A percentile compares a stretch with the other conserved stretches of the same genome.
phyloP scores from a whole-genome alignment of 2,797 vertebrate genomes.

The Myotis myotis region DNA sequence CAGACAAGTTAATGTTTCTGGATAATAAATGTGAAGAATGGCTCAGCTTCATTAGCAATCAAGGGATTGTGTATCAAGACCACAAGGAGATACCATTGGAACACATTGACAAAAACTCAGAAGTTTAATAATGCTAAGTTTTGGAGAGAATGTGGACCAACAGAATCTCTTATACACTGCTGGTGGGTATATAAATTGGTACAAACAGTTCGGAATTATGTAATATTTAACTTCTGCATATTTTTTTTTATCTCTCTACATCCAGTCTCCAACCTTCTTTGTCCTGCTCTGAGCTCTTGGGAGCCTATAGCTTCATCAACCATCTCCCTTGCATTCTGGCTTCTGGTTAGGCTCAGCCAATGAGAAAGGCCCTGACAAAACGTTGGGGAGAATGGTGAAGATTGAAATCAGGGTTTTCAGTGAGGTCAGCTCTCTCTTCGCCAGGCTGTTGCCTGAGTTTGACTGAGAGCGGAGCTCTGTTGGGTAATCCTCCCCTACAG shows the following conservation, averaged over 20 bases:
- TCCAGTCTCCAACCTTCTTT: neutral
- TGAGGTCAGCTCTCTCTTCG: neutral
- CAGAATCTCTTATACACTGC: neutral
- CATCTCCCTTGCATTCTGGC: neutral
- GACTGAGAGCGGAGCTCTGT: neutral
- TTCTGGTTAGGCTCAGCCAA: neutral
- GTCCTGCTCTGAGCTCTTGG: neutral
- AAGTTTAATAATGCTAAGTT: neutral
- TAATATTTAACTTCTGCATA: neutral
- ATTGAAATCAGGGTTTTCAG: neutral
- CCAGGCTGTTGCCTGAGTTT: neutral
- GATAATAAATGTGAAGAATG: neutral
- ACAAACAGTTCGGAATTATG: neutral
- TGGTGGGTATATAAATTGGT: neutral
- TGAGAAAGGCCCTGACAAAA: neutral
- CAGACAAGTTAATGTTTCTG: neutral
- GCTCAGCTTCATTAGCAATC: neutral
- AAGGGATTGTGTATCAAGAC: neutral
- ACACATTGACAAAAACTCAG: neutral
- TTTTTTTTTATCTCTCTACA: neutral
- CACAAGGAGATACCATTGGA: neutral
- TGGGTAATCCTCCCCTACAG: neutral
- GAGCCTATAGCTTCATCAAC: neutral
- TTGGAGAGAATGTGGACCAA: neutral
- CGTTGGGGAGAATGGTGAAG: neutral